A percentile compares a stretch with the other conserved stretches of the same genome.
Evolutionary conservation across 2,113 vertebrate species (phyloP).

Genomic region (Pao palembangensis): DNA sequence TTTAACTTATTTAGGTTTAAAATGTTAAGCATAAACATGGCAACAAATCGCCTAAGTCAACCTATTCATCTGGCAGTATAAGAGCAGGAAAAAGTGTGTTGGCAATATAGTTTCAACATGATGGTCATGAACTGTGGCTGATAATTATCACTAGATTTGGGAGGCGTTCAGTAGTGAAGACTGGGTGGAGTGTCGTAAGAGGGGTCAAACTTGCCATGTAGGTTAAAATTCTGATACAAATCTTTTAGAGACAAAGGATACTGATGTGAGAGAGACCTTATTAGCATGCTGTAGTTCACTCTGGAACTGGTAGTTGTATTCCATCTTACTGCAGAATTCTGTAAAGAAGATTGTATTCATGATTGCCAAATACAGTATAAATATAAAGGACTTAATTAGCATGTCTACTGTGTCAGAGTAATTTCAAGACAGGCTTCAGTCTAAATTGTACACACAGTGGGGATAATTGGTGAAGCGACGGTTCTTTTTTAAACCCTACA

Average conservation of each 20-base stretch:
- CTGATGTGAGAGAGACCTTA: conserved; percentile 6
- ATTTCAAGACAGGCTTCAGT: too few species aligned
- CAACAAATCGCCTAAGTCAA: background rate
- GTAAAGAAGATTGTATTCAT: background rate
- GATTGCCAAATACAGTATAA: background rate
- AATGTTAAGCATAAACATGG: conserved; percentile 1
- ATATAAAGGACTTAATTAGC: too few species aligned
- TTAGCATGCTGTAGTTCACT: conserved; percentile 4
- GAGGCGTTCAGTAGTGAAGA: conserved; percentile 17
- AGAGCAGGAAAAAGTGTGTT: conserved; percentile 20
- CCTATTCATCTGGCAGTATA: conserved; percentile 19
- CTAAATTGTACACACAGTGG: too few species aligned
- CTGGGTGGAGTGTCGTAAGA: conserved; percentile 23
- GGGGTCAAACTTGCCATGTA: conserved; percentile 17
- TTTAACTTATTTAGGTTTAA: conserved; percentile 21
- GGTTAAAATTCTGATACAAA: conserved; percentile 43
- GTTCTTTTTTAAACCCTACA: too few species aligned
- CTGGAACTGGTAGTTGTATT: too few species aligned
- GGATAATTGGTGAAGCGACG: too few species aligned
- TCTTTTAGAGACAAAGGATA: conserved; percentile 27
- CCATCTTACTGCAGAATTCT: too few species aligned
- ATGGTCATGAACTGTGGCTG: conserved; percentile 10
- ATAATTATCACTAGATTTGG: conserved; percentile 69
- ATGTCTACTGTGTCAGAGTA: too few species aligned
- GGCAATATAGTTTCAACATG: conserved; percentile 10